Evolutionary conservation across 2,113 vertebrate genomes (phyloP).

Genomic region (Garra rufa): DNA sequence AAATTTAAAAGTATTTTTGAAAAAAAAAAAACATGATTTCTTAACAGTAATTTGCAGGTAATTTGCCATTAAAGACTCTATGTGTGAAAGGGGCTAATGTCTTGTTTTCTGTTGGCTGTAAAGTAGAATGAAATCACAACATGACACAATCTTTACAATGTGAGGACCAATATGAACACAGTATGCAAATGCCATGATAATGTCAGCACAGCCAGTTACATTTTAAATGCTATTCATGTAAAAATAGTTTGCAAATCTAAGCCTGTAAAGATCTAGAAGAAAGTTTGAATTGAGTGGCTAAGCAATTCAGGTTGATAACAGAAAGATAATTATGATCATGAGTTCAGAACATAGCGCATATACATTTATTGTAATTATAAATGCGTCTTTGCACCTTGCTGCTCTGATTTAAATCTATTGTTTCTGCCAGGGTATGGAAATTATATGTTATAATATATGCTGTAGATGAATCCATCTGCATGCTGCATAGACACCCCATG

Average conservation of each 20-base stretch:
- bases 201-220: neutral
- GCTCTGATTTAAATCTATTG: neutral
- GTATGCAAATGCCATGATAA: neutral
- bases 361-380: neutral
- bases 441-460: neutral
- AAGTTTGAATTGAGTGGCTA: neutral
- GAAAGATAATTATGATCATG: neutral
- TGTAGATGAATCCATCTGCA: neutral
- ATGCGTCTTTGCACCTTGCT: conserved; percentile 1
- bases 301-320: neutral
- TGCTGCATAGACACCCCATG: neutral
- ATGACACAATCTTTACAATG: neutral
- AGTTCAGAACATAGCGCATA: neutral
- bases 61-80: no score
- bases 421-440: neutral
- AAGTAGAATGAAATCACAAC: neutral
- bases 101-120: neutral
- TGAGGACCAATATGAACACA: neutral
- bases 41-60: no score
- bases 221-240: neutral
- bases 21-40: no score
- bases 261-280: neutral
- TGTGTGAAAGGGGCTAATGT: no score
- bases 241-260: neutral
- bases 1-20: no score